Conservation (phyloP, 2,113 vertebrate species). For the Physeter macrocephalus region DNA sequence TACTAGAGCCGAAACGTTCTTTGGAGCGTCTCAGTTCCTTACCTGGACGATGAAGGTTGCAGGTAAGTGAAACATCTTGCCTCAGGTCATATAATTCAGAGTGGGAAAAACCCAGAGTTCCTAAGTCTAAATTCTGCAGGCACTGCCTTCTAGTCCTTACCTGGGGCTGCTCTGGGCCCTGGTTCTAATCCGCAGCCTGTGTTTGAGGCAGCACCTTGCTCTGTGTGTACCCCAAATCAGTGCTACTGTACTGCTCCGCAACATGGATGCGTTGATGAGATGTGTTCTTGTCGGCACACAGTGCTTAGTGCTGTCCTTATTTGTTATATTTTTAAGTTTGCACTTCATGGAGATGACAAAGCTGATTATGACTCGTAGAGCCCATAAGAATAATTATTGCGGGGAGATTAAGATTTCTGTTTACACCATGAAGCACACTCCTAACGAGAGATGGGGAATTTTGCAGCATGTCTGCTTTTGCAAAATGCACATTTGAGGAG, state of each 20-base stretch:
- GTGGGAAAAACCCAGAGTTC: neutral
- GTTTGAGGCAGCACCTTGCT: rapidly evolving
- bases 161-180: too few species aligned
- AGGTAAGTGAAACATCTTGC: neutral
- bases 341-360: neutral
- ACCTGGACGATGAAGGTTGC: neutral
- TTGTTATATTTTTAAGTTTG: neutral
- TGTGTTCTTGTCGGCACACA: neutral
- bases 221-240: neutral
- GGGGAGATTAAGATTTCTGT: constrained; percentile 5
- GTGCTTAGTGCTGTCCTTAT: neutral
- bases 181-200: neutral
- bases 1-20: neutral
- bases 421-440: neutral
- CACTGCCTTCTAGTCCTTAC: neutral
- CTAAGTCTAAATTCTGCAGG: neutral
- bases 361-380: neutral
- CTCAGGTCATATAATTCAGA: neutral
- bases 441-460: constrained; percentile 10
- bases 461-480: constrained; percentile 27
- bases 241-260: neutral
- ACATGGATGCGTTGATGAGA: rapidly evolving
- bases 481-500: constrained; percentile 46
- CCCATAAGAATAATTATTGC: neutral
- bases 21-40: neutral